phyloP scores from a whole-genome alignment of 2,888 invertebrate genomes.

The Neuroscelio doddi region DNA sequence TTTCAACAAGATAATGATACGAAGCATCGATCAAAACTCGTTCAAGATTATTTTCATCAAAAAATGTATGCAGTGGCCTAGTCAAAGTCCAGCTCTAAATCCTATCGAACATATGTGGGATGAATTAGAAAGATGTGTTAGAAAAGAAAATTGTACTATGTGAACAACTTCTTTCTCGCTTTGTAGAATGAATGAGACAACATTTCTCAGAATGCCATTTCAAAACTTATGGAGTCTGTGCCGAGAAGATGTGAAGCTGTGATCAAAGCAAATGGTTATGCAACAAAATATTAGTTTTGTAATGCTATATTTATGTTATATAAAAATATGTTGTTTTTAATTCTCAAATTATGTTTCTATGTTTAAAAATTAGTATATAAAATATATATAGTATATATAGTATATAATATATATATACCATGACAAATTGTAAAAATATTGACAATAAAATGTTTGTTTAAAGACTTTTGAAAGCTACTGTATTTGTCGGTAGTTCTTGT shows the following conservation, averaged over 20 bases:
- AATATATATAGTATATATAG: no score
- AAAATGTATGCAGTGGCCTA: slow-evolving; percentile 19
- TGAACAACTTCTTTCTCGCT: slow-evolving; percentile 7
- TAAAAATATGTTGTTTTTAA: no score
- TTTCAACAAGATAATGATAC: slow-evolving; percentile 10
- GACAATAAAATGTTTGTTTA: no score
- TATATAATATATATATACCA: no score
- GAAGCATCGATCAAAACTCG: slow-evolving; percentile 5
- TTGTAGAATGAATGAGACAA: slow-evolving; percentile 9
- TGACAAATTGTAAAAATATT: no score
- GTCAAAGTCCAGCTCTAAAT: slow-evolving; percentile 17
- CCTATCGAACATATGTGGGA: slow-evolving; percentile 12
- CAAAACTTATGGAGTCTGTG: slow-evolving; percentile 23
- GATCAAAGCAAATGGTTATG: slow-evolving; percentile 19
- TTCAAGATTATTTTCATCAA: slow-evolving; percentile 12
- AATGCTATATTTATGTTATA: no score
- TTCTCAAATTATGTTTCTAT: no score
- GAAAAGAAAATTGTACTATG: slow-evolving; percentile 3
- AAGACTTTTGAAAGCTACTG: no score
- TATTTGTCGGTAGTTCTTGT: no score
- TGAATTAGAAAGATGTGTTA: slow-evolving; percentile 12
- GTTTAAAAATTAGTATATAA: no score
- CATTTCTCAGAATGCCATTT: no score
- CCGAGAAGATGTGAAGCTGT: slow-evolving; percentile 18
- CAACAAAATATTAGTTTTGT: no score